Conservation (phyloP, 2,888 invertebrate species). For the Heliconius cydno region DNA sequence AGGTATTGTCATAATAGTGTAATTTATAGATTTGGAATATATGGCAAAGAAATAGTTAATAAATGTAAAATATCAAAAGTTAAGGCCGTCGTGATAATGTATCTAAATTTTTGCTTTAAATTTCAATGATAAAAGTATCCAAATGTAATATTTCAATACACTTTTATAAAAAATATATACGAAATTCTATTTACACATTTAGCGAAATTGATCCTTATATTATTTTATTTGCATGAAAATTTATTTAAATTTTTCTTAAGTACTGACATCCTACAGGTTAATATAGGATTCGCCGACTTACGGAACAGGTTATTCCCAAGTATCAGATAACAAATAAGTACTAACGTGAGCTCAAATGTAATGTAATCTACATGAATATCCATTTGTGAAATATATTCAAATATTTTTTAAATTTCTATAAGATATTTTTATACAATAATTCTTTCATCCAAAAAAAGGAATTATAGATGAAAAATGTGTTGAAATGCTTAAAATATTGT, state of each 20-base stretch:
- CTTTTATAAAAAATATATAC: too few species aligned
- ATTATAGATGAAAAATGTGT: neutral
- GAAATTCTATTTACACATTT: too few species aligned
- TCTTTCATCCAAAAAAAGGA: neutral
- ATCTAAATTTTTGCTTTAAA: too few species aligned
- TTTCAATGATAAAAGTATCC: neutral
- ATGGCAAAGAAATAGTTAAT: too few species aligned
- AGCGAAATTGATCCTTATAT: conserved; percentile 18
- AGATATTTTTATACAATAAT: neutral
- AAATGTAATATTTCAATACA: neutral
- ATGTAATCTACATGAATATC: neutral
- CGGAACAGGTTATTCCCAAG: conserved; percentile 44
- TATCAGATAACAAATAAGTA: conserved; percentile 42
- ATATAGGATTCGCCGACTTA: conserved; percentile 25
- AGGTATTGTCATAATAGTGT: too few species aligned
- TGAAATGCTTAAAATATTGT: neutral
- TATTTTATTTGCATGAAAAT: conserved; percentile 42
- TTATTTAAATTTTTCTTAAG: conserved; percentile 14
- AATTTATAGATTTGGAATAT: too few species aligned
- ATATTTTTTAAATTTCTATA: neutral
- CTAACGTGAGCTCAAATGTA: conserved; percentile 20
- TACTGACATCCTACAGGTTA: neutral
- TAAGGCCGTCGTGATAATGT: too few species aligned
- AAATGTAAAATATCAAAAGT: too few species aligned
- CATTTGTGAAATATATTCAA: neutral